Base-by-base conservation (phyloP, 2,888 invertebrate genomes). In the Mythimna lalbum region DNA sequence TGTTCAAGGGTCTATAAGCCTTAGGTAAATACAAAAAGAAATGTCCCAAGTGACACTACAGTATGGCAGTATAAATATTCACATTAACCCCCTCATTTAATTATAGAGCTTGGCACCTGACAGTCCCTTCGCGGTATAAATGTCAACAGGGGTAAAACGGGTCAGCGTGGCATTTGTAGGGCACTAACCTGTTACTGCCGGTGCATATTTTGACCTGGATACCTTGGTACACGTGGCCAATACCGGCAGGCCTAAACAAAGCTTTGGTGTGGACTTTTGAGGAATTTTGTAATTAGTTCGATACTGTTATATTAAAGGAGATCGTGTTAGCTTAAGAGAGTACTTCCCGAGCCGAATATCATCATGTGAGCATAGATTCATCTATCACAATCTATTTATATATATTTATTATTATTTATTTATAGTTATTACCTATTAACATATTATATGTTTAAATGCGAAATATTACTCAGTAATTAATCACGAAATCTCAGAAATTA, bases 141-240 rank as follows among this genome's bases (percentile, higher is more conserved):
- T 84, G 86, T 73, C 84, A 76, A 82, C 62, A 52, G 61, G 66
- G 76, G 81, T 76, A 61, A 80, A 84, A 63, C 63, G 72, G 86
- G 84, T 84, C 86, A 84, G 68, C 52, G 21, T 85, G 86, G 63
- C 82, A 85, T 84, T 84, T 85, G 86, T 84, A 81, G 84, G 83
- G 64, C 86, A 78, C 14, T 76, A 73, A 80, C 81, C 81, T 69
- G 80, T 80, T 79, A 72, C 75, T 62, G 73, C 39, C 52, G 57
- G 67, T 80, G 81, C 75, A 80, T 67, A 64, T 71, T 73, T 72
- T 78, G 66, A 65, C 73, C 83, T 19, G 57, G 31, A 79, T 84
- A 70, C 33, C 12, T 52, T 56, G 19, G 57, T 53, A 79, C 56
- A 66, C 65, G 68, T 82, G 75, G 62, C 52, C 39, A 5, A n/a